Conservation (phyloP, 2,888 invertebrate species). For the Metalampra italica region DNA sequence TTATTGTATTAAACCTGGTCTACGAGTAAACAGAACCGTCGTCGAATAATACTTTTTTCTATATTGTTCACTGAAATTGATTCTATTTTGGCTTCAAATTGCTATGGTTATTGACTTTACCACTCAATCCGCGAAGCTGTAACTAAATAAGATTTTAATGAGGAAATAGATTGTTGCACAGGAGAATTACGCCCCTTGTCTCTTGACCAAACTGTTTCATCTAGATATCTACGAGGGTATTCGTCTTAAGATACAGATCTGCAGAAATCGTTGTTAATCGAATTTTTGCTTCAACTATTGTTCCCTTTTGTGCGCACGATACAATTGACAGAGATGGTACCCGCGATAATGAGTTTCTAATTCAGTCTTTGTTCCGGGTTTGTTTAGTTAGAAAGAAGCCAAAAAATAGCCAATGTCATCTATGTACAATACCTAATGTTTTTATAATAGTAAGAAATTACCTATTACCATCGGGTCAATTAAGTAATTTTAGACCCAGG, state of each 20-base stretch:
- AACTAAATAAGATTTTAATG: too few species aligned
- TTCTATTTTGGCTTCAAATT: too few species aligned
- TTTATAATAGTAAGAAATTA: too few species aligned
- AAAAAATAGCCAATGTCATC: slow-evolving; percentile 2
- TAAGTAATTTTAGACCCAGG: too few species aligned
- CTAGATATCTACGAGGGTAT: slow-evolving; percentile 1
- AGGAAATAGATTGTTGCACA: background rate
- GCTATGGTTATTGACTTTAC: too few species aligned
- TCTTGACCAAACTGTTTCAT: background rate
- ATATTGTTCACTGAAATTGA: too few species aligned
- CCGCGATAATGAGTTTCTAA: slow-evolving; percentile 30
- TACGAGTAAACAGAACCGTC: too few species aligned
- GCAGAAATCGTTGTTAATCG: slow-evolving; percentile 30
- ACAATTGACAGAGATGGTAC: slow-evolving; percentile 34
- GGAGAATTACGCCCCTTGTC: background rate
- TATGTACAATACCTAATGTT: slow-evolving; percentile 3
- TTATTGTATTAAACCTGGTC: too few species aligned
- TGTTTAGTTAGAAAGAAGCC: slow-evolving; percentile 11
- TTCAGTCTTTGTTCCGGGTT: slow-evolving; percentile 16
- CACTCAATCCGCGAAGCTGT: too few species aligned
- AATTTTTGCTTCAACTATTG: slow-evolving; percentile 42
- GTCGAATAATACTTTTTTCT: too few species aligned
- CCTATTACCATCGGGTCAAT: too few species aligned
- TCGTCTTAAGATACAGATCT: slow-evolving; percentile 4
- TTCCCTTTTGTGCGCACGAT: slow-evolving; percentile 28